These are phyloP conservation scores for Tortricodes alternella DNA, from an alignment of 2,888 invertebrate species.

Conservation along the genomic window DNA sequence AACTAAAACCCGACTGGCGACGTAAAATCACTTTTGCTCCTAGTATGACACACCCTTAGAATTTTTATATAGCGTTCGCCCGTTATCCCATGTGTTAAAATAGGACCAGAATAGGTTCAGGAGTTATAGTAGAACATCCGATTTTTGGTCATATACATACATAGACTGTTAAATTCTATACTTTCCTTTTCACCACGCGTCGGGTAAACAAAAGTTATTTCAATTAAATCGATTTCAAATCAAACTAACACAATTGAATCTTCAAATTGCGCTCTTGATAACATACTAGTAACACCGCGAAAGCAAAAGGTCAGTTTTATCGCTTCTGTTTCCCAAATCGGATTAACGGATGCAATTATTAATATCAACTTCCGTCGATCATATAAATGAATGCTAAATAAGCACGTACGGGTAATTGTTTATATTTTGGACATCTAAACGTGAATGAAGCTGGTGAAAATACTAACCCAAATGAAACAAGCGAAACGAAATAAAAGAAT, in stretches of 20 bases:
- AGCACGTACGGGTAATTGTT: slow-evolving; percentile 7
- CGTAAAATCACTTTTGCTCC: too few species aligned
- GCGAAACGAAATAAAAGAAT: neutral
- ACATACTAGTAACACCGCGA: neutral
- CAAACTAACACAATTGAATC: neutral
- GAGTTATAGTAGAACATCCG: too few species aligned
- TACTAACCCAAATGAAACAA: neutral
- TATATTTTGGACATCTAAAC: neutral
- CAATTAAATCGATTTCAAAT: too few species aligned
- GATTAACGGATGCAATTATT: slow-evolving; percentile 23
- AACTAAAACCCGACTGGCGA: too few species aligned
- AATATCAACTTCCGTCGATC: slow-evolving; percentile 1
- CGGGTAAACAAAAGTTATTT: too few species aligned
- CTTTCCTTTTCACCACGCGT: too few species aligned
- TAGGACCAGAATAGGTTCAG: too few species aligned
- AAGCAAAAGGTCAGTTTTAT: neutral
- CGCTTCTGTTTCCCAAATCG: neutral
- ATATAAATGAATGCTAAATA: slow-evolving; percentile 11
- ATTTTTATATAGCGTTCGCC: too few species aligned
- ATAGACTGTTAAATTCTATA: too few species aligned
- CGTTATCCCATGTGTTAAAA: too few species aligned
- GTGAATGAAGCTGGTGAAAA: neutral
- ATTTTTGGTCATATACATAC: too few species aligned
- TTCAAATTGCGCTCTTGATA: neutral
- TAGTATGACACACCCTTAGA: too few species aligned